Base-by-base conservation (phyloP, 2,797 vertebrate species). In the Cossypha caffra region DNA sequence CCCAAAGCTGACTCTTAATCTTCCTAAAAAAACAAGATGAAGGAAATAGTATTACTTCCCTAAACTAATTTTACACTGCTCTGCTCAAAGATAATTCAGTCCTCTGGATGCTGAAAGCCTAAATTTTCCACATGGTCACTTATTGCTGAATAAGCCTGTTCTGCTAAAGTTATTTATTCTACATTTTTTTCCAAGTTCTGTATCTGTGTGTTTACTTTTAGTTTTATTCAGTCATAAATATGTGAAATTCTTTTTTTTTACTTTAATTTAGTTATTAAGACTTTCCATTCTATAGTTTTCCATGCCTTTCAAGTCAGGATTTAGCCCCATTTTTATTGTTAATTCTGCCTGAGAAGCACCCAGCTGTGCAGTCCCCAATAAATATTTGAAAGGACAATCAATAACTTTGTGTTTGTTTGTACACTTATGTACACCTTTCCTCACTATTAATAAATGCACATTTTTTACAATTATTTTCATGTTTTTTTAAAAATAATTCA, bases 401-500 rank as follows among this genome's bases (percentile, higher is more conserved):
- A 1, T 73, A 78, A 37, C 42, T 63, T 29, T 15, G 31, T 59
- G 33, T 50, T 14, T 38, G 29, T 35, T 47, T 54, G 26, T 29
- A 26, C 16, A 42, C 23, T 13, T 51, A 45, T 21, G 19, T 69
- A 7, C 45, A 50, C 8, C 15, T 47, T 84, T 86, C 43, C 21
- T 87, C 25, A 18, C 21, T 74, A 38, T 13, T 81, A 72, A 63
- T 37, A 62, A 79, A 55, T 75, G 12, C 10, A 14, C 75, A 7
- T 54, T 50, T 69, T 85, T 67, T 25, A 35, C 87, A 83, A 40
- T 35, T 67, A 10, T 94, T 86, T 89, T 67, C 1, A 40, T 37
- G 13, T 38, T 55, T 74, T 51, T 43, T 23, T 50, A 10, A 8
- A 38, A 82, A 68, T 31, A n/a, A 47, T 63, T 63, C 96, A 99